Percentiles rank a stretch among this genome's conserved stretches.
phyloP scores from a whole-genome alignment of 2,888 invertebrate genomes.

The Cyclophora albipunctata region DNA sequence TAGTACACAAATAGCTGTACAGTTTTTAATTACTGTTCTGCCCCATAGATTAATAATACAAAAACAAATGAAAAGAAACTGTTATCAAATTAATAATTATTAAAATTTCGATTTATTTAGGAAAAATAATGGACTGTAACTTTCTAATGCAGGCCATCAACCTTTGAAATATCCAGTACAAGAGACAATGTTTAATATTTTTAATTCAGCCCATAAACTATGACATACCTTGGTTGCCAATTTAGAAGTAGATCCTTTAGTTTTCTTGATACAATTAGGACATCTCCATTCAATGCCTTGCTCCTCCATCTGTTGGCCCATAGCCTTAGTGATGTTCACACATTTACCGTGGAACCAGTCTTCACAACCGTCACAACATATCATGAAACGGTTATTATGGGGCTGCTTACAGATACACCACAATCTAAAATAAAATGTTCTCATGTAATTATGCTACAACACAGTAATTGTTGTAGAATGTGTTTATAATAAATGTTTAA shows the following conservation, averaged over 20 bases:
- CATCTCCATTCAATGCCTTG: constrained; percentile 93
- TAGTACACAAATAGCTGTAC: no score
- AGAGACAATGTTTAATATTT: no score
- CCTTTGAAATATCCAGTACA: no score
- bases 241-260: constrained; percentile 39
- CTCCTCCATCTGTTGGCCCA: constrained; percentile 94
- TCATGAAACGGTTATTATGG: constrained; percentile 97
- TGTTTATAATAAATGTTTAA: background rate
- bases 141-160: no score
- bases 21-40: no score
- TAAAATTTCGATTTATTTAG: no score
- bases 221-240: constrained; percentile 33
- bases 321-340: constrained; percentile 92
- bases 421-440: constrained; percentile 65
- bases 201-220: background rate
- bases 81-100: no score
- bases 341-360: constrained; percentile 99
- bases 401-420: constrained; percentile 98
- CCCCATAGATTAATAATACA: no score
- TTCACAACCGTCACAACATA: constrained; percentile 95
- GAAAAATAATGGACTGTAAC: no score
- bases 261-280: constrained; percentile 84
- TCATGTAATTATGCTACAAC: background rate
- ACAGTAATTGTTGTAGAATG: background rate
- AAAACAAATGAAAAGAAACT: no score